Evolutionary conservation across 1,140 invertebrate species (phyloP).

Genomic region (Dendrolimus punctatus): DNA sequence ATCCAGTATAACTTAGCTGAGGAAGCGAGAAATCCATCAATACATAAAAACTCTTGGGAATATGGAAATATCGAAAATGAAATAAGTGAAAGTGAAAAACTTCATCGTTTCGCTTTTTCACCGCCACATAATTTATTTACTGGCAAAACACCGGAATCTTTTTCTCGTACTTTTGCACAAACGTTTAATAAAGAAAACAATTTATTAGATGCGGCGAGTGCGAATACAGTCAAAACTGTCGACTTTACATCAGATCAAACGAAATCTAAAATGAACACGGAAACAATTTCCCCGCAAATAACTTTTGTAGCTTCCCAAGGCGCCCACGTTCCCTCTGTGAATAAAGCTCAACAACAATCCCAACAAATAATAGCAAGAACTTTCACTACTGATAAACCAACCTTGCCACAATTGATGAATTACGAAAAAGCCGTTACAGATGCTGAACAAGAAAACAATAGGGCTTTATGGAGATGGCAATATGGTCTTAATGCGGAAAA

Average conservation of each 20-base stretch:
- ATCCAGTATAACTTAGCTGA: slow-evolving; percentile 65
- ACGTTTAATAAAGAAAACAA: slow-evolving; percentile 35
- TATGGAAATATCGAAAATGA: slow-evolving; percentile 33
- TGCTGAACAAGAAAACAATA: slow-evolving; percentile 43
- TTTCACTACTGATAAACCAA: slow-evolving; percentile 35
- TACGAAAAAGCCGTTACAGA: slow-evolving; percentile 46
- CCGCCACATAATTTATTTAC: slow-evolving; percentile 50
- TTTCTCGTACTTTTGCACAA: slow-evolving; percentile 48
- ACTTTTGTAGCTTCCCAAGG: slow-evolving; percentile 64
- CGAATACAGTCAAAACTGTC: slow-evolving; percentile 31
- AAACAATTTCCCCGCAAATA: slow-evolving; percentile 55
- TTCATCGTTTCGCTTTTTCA: slow-evolving; percentile 21
- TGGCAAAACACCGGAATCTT: slow-evolving; percentile 58
- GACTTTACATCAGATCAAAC: slow-evolving; percentile 37
- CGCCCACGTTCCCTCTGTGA: slow-evolving; percentile 45
- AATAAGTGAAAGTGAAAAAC: slow-evolving; percentile 27
- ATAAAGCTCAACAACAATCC: slow-evolving; percentile 24
- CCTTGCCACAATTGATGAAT: slow-evolving; percentile 54
- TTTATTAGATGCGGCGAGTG: slow-evolving; percentile 35
- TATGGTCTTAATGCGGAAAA: slow-evolving; percentile 45
- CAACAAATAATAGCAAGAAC: slow-evolving; percentile 36
- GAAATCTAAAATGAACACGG: slow-evolving; percentile 34
- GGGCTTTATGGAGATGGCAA: slow-evolving; percentile 59
- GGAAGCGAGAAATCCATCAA: slow-evolving; percentile 54
- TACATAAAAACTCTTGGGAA: slow-evolving; percentile 43